phyloP scores from a whole-genome alignment of 2,113 vertebrate genomes.

The Tiliqua scincoides region DNA sequence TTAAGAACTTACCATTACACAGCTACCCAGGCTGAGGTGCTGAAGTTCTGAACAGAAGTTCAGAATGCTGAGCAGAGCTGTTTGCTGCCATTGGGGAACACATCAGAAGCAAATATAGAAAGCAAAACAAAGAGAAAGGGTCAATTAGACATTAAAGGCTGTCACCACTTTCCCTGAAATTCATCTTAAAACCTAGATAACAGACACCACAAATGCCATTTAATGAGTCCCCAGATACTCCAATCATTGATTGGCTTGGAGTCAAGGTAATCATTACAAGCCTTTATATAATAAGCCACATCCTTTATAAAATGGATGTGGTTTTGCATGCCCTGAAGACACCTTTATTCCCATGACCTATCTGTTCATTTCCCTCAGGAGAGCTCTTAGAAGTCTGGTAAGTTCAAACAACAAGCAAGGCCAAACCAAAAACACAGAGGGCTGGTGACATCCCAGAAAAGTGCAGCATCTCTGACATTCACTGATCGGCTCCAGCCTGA shows the following conservation, averaged over 20 bases:
- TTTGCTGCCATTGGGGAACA: constrained; percentile 87
- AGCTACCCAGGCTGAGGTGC: constrained; percentile 96
- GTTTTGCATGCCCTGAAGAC: constrained; percentile 69
- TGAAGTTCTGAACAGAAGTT: constrained; percentile 95
- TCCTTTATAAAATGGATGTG: constrained; percentile 39
- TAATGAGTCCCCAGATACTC: constrained; percentile 83
- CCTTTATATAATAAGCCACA: constrained; percentile 71
- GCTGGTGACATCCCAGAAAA: constrained; percentile 56
- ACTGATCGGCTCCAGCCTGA: constrained; percentile 69
- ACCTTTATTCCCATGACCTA: constrained; percentile 65
- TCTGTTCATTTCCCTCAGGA: constrained; percentile 65
- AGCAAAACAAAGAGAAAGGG: constrained; percentile 79
- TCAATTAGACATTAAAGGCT: constrained; percentile 86
- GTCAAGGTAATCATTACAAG: constrained; percentile 78
- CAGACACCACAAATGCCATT: constrained; percentile 76
- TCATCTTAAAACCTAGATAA: constrained; percentile 74
- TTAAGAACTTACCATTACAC: constrained; percentile 89
- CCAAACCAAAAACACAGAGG: constrained; percentile 53
- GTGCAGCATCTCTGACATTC: constrained; percentile 72
- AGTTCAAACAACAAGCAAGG: constrained; percentile 67
- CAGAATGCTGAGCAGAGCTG: constrained; percentile 93
- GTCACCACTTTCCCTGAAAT: constrained; percentile 77
- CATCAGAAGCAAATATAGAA: constrained; percentile 71
- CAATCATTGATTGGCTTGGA: constrained; percentile 77
- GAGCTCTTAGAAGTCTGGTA: constrained; percentile 61